phyloP scores from a whole-genome alignment of 2,888 invertebrate species.

The Melipona bicolor region DNA sequence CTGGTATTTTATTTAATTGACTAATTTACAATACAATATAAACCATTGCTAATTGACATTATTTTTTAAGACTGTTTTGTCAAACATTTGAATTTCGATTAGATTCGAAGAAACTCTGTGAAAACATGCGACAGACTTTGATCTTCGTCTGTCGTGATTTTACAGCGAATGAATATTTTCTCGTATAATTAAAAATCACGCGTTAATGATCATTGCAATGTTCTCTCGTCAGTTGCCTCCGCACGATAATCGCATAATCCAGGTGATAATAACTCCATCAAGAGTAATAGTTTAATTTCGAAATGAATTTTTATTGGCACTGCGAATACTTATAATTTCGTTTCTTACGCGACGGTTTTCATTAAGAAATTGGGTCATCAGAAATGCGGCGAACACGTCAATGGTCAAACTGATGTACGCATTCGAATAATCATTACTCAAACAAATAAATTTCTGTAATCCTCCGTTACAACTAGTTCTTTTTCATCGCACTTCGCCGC shows the following conservation, averaged over 20 bases:
- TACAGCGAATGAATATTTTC: not conserved
- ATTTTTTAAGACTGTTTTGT: not conserved
- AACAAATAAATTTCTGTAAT: conserved; percentile 1
- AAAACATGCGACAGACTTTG: not conserved
- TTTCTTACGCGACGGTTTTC: not conserved
- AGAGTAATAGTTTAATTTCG: not conserved
- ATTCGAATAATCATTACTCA: not conserved
- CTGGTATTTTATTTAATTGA: not conserved
- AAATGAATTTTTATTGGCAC: not conserved
- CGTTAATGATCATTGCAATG: not conserved
- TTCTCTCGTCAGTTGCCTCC: not conserved
- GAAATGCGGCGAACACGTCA: not conserved
- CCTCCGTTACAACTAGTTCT: not conserved
- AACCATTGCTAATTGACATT: not conserved
- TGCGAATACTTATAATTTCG: not conserved
- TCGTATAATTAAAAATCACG: not conserved
- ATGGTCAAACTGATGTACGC: not conserved
- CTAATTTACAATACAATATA: too few species aligned
- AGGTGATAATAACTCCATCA: not conserved
- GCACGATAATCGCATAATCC: not conserved
- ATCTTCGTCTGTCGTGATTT: not conserved
- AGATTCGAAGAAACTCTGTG: not conserved
- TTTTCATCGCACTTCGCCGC: not conserved
- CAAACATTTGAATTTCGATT: not conserved
- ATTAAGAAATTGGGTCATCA: not conserved